Base-by-base conservation (phyloP, 2,797 vertebrate species). In the Alosa sapidissima region DNA sequence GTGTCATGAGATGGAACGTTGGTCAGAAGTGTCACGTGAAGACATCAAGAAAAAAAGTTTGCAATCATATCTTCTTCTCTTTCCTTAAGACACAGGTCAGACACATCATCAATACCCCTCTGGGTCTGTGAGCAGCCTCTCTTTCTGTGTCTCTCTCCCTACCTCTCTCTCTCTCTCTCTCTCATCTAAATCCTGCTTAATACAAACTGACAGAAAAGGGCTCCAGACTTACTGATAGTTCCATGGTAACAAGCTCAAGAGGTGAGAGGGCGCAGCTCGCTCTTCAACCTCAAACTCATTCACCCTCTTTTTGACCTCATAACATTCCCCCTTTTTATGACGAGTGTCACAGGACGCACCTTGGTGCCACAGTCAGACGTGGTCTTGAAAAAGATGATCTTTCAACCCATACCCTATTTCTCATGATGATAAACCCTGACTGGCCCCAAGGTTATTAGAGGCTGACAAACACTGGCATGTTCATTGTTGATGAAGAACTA, bases 11-110 rank as follows among this genome's bases (percentile, higher is more conserved):
- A 7, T 19, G 68, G 33, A 75, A 19, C 41, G 33, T 16, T 5
- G 3, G 36, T 41, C 41, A 75, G 72, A 21, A 7, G 72, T 45
- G 33, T 72, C 33, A 72, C 36, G 65, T 41, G 33, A 72, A 36
- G 28, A 47, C 72, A 45, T 78, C 41, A 1, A 78, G 86, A 85
- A 89, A 86, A 85, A 89, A 86, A 85, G 51, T 81, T 0, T 84
- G 36, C 72, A 45, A 78, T 47, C 41, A 13, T 47, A 45, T 78
- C 72, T 78, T 47, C 6, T 45, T 24, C 58, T 62, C 58, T 24
- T 78, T 78, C 72, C 19, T 78, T 78, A 45, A 45, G 41, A 21
- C 72, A 47, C 41, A 16, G 6, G 36, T 21, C 36, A 78, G 72
- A 78, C 72, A 78, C 47, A 78, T 47, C 72, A 78, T 78, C 72